Base-by-base conservation (phyloP, 2,113 vertebrate species). In the Macaca nemestrina region DNA sequence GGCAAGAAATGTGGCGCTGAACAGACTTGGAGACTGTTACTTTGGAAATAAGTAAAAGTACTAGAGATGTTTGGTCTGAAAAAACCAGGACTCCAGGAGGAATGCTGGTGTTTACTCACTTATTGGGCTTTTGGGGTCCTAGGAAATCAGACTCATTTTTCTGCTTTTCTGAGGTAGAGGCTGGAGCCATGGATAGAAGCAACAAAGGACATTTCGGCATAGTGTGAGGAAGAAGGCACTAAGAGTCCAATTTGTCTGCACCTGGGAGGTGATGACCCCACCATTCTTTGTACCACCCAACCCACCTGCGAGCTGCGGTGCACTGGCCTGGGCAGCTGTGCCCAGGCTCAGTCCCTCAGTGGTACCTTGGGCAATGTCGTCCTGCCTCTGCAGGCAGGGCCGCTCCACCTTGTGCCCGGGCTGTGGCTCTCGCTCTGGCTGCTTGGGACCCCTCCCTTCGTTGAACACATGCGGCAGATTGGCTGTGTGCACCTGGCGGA, bases 391-490 rank as follows among this genome's bases (percentile, higher is more conserved):
- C 48, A 98, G 98, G 98, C 99, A 98, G 61, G 99, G 98, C 57
- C 98, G 98, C 86, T 99, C 99, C 35, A 95, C 97, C 97, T 99
- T 99, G 95, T 98, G 99, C 98, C 99, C 98, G 78, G 99, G 99
- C 90, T 99, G 99, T 12, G 99, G 98, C 97, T 99, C 99, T 72
- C 98, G 98, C 87, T 99, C 99, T 2, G 98, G 99, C 98, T 98
- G 99, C 97, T 99, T 99, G 98, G 98, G 99, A 97, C 99, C 99
- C 95, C 99, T 99, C 97, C 99, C 99, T 98, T 99, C 99, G 0
- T 99, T 99, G 98, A 99, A 99, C 95, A 99, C 99, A 94, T 99
- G 99, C 0, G 99, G 99, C 98, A 99, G 99, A 98, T 99, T 99
- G 98, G 99, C 99, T 0, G 99, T 99, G 98, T 99, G 99, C 97